phyloP scores from a whole-genome alignment of 2,113 vertebrate species.

The Azemiops feae region DNA sequence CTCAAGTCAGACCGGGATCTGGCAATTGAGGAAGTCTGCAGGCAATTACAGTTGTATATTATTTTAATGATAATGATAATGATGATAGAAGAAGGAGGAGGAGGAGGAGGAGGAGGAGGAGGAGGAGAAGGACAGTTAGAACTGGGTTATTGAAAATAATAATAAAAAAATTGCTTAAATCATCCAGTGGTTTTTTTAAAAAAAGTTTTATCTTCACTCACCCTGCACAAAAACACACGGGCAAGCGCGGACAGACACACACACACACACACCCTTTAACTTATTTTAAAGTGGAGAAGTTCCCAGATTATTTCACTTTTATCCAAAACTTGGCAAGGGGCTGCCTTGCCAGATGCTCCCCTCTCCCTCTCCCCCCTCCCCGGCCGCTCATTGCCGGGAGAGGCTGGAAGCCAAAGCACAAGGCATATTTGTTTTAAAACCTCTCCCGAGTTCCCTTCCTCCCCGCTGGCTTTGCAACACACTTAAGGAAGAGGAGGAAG shows the following conservation, averaged over 20 bases:
- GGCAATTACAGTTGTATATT: no score
- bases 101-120: no score
- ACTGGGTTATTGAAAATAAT: no score
- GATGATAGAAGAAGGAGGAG: no score
- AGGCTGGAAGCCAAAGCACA: neutral
- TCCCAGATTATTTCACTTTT: neutral
- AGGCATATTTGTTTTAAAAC: neutral
- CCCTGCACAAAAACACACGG: neutral
- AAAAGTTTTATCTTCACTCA: no score
- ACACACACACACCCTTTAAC: neutral
- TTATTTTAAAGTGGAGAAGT: neutral
- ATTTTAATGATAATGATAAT: no score
- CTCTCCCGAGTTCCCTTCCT: neutral
- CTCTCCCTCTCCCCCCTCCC: neutral
- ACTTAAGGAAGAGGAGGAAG: neutral
- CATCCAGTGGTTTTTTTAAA: no score
- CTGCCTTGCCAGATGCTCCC: neutral
- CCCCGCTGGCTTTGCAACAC: neutral
- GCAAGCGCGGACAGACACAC: fast-evolving
- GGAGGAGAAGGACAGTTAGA: no score
- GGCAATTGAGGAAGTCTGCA: no score
- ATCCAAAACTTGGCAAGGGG: neutral
- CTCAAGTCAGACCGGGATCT: no score
- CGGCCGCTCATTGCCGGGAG: neutral
- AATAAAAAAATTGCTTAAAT: no score